phyloP scores from a whole-genome alignment of 2,888 invertebrate genomes.

The Chydorus sphaericus region DNA sequence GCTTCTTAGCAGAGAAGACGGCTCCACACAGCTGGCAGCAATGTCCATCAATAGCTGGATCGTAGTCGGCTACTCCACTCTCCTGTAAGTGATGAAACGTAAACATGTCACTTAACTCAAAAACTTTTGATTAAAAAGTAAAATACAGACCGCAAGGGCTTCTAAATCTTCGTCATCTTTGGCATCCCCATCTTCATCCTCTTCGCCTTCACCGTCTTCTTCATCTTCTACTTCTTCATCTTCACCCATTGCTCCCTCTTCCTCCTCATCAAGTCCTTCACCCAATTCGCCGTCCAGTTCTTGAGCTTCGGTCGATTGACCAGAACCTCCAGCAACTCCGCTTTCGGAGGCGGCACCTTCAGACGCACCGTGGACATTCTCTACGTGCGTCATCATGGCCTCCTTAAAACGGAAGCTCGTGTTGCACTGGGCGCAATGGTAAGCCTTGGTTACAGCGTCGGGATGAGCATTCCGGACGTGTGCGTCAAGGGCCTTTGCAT shows the following conservation, averaged over 20 bases:
- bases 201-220: constrained; percentile 7
- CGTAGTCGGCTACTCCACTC: constrained; percentile 8
- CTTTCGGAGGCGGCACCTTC: neutral
- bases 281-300: neutral
- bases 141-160: neutral
- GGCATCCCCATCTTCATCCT: neutral
- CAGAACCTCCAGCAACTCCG: neutral
- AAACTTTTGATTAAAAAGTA: neutral
- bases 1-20: constrained; percentile 21
- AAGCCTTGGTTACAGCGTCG: constrained; percentile 11
- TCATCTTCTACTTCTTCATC: neutral
- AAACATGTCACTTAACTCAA: neutral
- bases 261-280: constrained; percentile 5
- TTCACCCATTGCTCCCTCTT: constrained; percentile 1
- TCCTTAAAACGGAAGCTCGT: constrained; percentile 47
- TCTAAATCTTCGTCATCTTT: constrained; percentile 1
- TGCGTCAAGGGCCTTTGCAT: constrained; percentile 8
- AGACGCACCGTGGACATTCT: constrained; percentile 36
- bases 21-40: constrained; percentile 26
- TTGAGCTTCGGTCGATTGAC: neutral
- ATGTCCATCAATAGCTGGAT: constrained; percentile 21
- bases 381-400: constrained; percentile 44
- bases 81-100: neutral
- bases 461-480: constrained; percentile 10
- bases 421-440: constrained; percentile 33